Conservation (phyloP, 2,888 invertebrate species). For the Caenorhabditis doughertyi region DNA sequence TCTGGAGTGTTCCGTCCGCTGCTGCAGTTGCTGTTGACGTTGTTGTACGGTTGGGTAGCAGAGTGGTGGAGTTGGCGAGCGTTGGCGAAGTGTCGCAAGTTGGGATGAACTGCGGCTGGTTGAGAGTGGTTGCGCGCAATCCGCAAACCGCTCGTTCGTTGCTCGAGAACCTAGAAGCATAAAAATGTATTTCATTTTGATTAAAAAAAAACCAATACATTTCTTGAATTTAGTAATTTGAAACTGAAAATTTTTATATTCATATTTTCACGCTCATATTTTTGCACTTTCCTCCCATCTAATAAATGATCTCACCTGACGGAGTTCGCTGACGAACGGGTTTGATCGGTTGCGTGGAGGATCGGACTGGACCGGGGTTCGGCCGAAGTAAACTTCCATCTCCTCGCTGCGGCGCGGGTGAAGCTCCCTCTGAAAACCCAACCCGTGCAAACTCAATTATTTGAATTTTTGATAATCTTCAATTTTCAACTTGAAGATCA, state of each 20-base stretch:
- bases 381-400: slow-evolving; percentile 71
- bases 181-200: too few species aligned
- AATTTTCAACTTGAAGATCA: not conserved
- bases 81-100: slow-evolving; percentile 63
- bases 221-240: too few species aligned
- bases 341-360: slow-evolving; percentile 54
- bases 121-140: slow-evolving; percentile 73
- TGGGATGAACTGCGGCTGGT: slow-evolving; percentile 68
- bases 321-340: slow-evolving; percentile 71
- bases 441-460: slow-evolving; percentile 22
- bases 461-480: slow-evolving; percentile 20
- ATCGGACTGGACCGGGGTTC: slow-evolving; percentile 57
- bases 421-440: slow-evolving; percentile 58
- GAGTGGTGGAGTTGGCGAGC: slow-evolving; percentile 59
- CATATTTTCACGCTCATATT: too few species aligned
- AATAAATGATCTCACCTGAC: slow-evolving; percentile 44
- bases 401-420: slow-evolving; percentile 66
- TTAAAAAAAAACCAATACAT: too few species aligned
- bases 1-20: slow-evolving; percentile 57
- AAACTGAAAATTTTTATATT: too few species aligned
- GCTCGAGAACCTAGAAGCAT: slow-evolving; percentile 65
- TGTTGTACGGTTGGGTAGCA: slow-evolving; percentile 52
- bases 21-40: slow-evolving; percentile 56
- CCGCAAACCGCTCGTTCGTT: slow-evolving; percentile 68
- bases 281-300: too few species aligned